Evolutionary conservation across 2,797 vertebrate species (phyloP), one percentile per base, ranked within the genome.

Genomic region (Bovichtus diacanthus): DNA sequence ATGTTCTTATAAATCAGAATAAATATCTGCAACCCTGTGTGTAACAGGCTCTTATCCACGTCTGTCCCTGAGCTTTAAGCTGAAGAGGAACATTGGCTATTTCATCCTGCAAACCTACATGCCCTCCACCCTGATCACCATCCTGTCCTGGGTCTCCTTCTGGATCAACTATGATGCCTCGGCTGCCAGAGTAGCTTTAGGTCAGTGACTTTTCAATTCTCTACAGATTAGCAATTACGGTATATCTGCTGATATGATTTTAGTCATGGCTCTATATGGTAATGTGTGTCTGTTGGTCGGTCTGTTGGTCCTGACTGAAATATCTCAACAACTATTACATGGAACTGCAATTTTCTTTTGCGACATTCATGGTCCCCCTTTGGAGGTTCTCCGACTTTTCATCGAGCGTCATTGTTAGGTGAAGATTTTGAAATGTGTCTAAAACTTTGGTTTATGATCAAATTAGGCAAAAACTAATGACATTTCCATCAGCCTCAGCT

Each of bases 131-230:
- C 89, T 98, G 89, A 99, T 98, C 90, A 99, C 97, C 87, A 97
- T 98, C 93, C 94, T 98, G 39, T 98, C 96, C 0, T 97, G 97
- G 97, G 97, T 98, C 84, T 98, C 97, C 49, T 98, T 98, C 90
- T 98, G 97, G 97, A 98, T 98, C 91, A 98, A 96, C 92, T 98
- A 98, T 2, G 97, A 98, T 81, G 97, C 97, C 44, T 99, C 97
- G 9, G 97, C 97, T 80, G 97, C 97, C 89, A 96, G 97, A 95
- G 97, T 98, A 39, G 97, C 97, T 29, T 92, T 99, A 93, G 97
- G 97, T 98, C 93, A 94, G 88, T 88, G 73, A 44, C 49, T 15
- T 78, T 49, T 76, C 0, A 15, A 2, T 53, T 58, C 9, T 38
- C 71, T 27, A 53, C 18, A 74, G 6, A 54, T 56, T 8, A 9